Evolutionary conservation across 92 coral and sea anemone genomes (phyloP), one percentile per base, ranked within the genome.

Genomic region (Plumapathes pennacea): DNA sequence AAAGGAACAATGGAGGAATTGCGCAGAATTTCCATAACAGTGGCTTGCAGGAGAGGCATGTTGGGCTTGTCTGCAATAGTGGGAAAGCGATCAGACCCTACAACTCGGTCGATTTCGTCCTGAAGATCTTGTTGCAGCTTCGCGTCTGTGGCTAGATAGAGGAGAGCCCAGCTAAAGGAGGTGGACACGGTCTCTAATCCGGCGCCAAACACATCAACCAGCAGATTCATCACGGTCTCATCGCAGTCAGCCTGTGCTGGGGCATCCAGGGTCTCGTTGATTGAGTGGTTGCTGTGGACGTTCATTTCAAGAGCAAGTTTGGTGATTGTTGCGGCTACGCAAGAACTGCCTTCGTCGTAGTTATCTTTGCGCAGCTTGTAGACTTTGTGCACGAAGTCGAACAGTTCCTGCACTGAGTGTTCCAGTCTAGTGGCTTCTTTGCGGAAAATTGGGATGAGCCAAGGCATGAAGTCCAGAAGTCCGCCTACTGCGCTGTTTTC

Each of bases 31-130:
- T 90, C 97, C 54, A 90, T 63, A 14, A 90, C 84, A 14, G 97
- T 86, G 25, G 97, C 97, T 42, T 86, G 90, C 38, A 90, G 71
- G 46, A 90, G 84, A 42, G 97, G 95, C 60, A 90, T 62, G 19
- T 57, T 78, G 30, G 67, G 76, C 30, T 83, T 84, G 56, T 90
- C 89, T 37, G 70, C 71, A 34, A 87, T 62, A 29, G 76, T 44
- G 20, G 84, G 89, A 20, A 74, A 54, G 11, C 72, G 76, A n/a
- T 46, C 54, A 7, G 31, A 31, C 57, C 97, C 97, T 20, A 90
- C 48, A 24, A 73, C 89, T 15, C 64, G 76, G 38, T 72, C 67
- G 9, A 90, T 53, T 72, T 90, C 97, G 11, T 64, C 64, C 36
- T 90, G 80, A 32, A 90, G 62, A 14, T 85, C 80, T 46, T 69